Conservation (phyloP, 2,797 vertebrate genomes). For the Semaprochilodus insignis region DNA sequence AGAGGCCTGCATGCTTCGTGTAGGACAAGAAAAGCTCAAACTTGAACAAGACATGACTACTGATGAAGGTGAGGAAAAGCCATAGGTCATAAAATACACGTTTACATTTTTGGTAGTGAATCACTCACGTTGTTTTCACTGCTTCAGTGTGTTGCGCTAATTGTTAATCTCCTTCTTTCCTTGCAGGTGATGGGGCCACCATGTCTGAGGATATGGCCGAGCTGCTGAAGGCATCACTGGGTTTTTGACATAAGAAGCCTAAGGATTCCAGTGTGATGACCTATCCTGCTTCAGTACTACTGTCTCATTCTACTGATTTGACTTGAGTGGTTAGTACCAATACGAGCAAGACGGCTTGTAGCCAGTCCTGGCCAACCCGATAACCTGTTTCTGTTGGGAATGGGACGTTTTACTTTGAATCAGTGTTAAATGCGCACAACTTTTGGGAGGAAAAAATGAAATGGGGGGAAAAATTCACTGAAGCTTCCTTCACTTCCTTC, state of each 20-base stretch:
- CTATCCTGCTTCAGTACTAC: neutral
- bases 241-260: conserved; percentile 73
- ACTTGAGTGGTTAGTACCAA: neutral
- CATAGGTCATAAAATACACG: neutral
- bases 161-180: conserved; percentile 31
- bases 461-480: neutral
- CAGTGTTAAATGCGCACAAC: neutral
- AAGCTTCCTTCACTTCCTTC: neutral
- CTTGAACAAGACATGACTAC: conserved; percentile 96
- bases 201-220: conserved; percentile 93
- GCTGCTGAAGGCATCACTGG: conserved; percentile 90
- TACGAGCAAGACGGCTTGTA: neutral
- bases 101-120: neutral
- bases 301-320: neutral
- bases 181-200: conserved; percentile 84
- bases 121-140: neutral
- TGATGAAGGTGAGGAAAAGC: conserved; percentile 83
- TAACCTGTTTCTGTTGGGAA: neutral
- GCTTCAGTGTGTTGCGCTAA: neutral
- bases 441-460: neutral
- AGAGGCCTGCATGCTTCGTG: conserved; percentile 92
- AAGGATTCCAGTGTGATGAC: neutral
- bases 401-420: neutral
- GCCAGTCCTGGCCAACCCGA: neutral
- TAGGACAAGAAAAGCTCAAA: conserved; percentile 92